Percentiles rank a stretch among this genome's conserved stretches.
Evolutionary conservation across 2,888 invertebrate species (phyloP).

Genomic region (Lypha dubia): DNA sequence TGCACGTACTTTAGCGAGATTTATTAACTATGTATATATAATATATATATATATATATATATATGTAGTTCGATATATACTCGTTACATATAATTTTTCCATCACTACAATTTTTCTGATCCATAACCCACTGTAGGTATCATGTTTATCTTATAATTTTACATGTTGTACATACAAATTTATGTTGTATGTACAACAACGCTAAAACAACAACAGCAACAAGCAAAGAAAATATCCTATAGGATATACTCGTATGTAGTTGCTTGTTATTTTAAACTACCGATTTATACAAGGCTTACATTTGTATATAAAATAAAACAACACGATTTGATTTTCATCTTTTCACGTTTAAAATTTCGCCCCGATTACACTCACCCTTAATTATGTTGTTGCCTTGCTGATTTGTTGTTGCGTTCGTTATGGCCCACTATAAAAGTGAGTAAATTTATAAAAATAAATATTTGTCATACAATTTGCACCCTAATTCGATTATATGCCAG

Average conservation of each 20-base stretch:
- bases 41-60: no score
- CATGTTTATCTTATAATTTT: conserved; percentile 49
- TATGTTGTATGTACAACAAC: conserved; percentile 67
- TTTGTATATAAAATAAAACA: conserved; percentile 70
- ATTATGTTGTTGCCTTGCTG: conserved; percentile 60
- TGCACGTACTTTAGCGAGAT: no score
- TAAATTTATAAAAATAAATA: conserved; percentile 80
- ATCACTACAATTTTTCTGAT: not conserved
- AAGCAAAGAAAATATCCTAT: conserved; percentile 41
- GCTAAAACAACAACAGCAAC: conserved; percentile 73
- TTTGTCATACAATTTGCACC: conserved; percentile 80
- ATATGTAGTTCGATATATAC: no score
- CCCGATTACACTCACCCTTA: conserved; percentile 66
- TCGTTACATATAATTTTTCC: not conserved
- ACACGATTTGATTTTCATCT: conserved; percentile 58
- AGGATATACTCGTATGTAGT: no score
- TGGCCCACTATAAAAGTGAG: conserved; percentile 77
- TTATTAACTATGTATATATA: no score
- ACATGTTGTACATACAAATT: conserved; percentile 54
- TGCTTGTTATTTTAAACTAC: conserved; percentile 67
- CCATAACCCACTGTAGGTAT: conserved; percentile 58
- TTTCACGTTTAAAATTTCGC: conserved; percentile 6
- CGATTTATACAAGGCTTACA: conserved; percentile 58
- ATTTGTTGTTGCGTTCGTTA: conserved; percentile 43
- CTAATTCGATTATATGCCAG: conserved; percentile 74